Evolutionary conservation across 2,888 invertebrate species (phyloP).

Genomic region (Scaptomyza flava): DNA sequence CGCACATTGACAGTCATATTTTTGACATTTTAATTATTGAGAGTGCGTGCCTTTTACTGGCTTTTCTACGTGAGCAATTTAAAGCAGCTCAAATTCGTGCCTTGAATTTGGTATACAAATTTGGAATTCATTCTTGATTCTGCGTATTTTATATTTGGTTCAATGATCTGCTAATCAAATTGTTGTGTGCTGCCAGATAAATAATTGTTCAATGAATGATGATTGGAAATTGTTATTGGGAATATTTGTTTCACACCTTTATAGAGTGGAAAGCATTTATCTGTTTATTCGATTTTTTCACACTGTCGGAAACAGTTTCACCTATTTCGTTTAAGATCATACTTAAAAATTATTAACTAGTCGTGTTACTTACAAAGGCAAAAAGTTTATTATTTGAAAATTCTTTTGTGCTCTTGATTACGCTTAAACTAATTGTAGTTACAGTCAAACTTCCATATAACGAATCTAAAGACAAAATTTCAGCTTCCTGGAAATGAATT

Average conservation of each 20-base stretch:
- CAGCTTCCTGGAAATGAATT: too few species aligned
- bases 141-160: conserved; percentile 48
- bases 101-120: conserved; percentile 41
- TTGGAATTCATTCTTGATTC: conserved; percentile 32
- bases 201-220: conserved; percentile 59
- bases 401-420: too few species aligned
- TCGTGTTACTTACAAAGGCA: too few species aligned
- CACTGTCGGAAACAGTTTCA: too few species aligned
- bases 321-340: too few species aligned
- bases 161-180: conserved; percentile 65
- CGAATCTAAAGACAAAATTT: too few species aligned
- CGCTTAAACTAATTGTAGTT: too few species aligned
- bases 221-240: conserved; percentile 34
- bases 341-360: too few species aligned
- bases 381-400: too few species aligned
- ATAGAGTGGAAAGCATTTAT: conserved; percentile 7
- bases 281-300: conserved; percentile 8
- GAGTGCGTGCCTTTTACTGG: conserved; percentile 56
- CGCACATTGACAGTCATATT: conserved; percentile 66
- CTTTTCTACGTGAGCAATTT: conserved; percentile 70
- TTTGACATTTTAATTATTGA: conserved; percentile 79
- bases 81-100: conserved; percentile 77
- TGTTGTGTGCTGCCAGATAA: conserved; percentile 50
- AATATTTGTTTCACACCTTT: conserved; percentile 53
- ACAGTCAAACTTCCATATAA: too few species aligned